Conservation (phyloP, 2,113 vertebrate species). For the Dasyurus viverrinus region DNA sequence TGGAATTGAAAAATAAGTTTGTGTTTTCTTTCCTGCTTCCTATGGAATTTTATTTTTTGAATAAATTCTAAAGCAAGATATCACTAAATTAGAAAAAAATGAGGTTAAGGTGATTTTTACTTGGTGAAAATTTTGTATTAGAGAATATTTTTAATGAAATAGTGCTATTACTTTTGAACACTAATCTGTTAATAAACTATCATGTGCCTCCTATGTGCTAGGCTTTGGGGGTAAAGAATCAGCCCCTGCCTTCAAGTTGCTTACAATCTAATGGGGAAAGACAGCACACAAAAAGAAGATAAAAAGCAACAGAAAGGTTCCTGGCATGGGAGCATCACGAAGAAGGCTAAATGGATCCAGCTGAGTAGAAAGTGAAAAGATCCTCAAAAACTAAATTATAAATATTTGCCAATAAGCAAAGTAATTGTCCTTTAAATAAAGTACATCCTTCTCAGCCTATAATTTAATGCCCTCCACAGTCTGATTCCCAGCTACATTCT, state of each 20-base stretch:
- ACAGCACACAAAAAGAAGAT: not conserved
- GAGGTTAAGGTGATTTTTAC: not conserved
- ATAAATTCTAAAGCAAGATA: not conserved
- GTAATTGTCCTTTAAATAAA: not conserved
- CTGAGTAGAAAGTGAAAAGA: not conserved
- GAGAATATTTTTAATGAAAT: not conserved
- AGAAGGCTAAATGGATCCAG: not conserved
- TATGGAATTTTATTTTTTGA: not conserved
- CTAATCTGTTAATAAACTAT: not conserved
- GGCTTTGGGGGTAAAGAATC: not conserved
- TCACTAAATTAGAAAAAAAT: not conserved
- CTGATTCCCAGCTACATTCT: not conserved
- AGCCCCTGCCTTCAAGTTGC: not conserved
- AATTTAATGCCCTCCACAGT: not conserved
- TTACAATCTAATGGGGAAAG: not conserved
- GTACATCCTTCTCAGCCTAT: not conserved
- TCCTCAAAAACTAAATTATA: not conserved
- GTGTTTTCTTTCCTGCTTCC: not conserved
- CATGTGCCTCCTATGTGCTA: not conserved
- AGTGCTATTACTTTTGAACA: not conserved
- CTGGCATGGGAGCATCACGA: not conserved
- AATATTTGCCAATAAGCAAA: slow-evolving; percentile 1
- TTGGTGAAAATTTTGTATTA: not conserved
- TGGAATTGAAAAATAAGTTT: not conserved
- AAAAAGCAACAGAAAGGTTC: not conserved